Conservation (phyloP, 1,140 invertebrate genomes). For the Ceratitis capitata region DNA sequence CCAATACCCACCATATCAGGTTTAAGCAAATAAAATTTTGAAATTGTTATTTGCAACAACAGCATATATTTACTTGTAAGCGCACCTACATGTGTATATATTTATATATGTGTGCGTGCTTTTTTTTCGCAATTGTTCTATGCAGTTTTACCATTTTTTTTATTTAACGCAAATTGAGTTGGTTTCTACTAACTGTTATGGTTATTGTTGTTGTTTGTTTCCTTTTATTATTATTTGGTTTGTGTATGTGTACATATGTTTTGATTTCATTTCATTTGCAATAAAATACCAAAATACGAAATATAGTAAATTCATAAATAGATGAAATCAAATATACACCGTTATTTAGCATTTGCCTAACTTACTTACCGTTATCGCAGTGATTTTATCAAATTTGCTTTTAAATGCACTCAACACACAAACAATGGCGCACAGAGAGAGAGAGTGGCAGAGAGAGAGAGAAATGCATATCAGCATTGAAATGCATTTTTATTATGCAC, state of each 20-base stretch:
- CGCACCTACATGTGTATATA: too few species aligned
- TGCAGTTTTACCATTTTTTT: too few species aligned
- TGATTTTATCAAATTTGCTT: slow-evolving; percentile 8
- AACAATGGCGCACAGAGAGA: too few species aligned
- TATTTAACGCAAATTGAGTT: too few species aligned
- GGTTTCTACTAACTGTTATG: not conserved
- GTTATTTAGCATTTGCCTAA: not conserved
- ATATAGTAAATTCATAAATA: not conserved
- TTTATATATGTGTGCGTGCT: too few species aligned
- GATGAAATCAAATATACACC: not conserved
- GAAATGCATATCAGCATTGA: not conserved
- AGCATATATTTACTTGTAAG: too few species aligned
- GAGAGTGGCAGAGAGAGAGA: too few species aligned
- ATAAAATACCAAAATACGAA: not conserved
- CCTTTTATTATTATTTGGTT: too few species aligned
- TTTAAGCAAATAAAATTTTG: too few species aligned
- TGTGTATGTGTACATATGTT: not conserved
- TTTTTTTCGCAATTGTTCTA: too few species aligned
- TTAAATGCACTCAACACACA: not conserved
- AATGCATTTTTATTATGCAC: slow-evolving; percentile 6
- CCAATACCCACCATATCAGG: too few species aligned
- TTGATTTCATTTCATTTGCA: slow-evolving; percentile 14
- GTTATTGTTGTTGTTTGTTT: not conserved
- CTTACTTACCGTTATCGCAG: not conserved
- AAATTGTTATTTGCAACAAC: too few species aligned